A percentile compares a stretch with the other conserved stretches of the same genome.
These are phyloP conservation scores for Acropora yongei DNA, from an alignment of 64 coral and sea anemone genomes.

Conservation along the genomic window DNA sequence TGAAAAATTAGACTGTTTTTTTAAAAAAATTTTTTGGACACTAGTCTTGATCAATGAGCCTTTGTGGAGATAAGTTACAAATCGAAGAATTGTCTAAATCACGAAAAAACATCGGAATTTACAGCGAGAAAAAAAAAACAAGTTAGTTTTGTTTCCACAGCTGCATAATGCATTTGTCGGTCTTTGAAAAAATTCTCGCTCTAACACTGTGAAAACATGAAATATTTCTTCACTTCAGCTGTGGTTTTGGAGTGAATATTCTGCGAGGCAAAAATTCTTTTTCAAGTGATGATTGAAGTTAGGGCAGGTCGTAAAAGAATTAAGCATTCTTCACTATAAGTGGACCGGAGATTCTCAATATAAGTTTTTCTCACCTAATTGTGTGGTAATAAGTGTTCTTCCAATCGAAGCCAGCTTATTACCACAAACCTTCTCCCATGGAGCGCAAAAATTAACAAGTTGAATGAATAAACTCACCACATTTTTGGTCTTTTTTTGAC, in stretches of 20 bases:
- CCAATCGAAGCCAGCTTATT: too few species aligned
- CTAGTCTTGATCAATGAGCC: too few species aligned
- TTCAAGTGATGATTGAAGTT: not conserved
- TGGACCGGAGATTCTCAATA: not conserved
- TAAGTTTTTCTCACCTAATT: slow-evolving; percentile 31
- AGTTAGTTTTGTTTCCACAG: not conserved
- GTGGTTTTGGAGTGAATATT: not conserved
- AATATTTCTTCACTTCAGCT: not conserved
- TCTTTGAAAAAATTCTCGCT: not conserved
- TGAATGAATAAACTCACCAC: slow-evolving; percentile 49
- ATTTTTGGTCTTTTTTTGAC: slow-evolving; percentile 75
- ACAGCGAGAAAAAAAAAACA: too few species aligned
- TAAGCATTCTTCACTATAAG: slow-evolving; percentile 10
- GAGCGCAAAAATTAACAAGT: not conserved
- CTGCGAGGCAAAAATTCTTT: slow-evolving; percentile 3
- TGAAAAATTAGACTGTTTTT: not conserved
- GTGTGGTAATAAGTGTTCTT: not conserved
- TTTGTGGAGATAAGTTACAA: too few species aligned
- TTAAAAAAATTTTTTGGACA: too few species aligned
- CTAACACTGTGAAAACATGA: not conserved
- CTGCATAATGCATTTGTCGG: not conserved
- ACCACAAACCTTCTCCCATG: too few species aligned
- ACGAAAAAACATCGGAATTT: too few species aligned
- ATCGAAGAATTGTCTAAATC: too few species aligned
- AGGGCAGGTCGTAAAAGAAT: slow-evolving; percentile 34